Percentiles rank a stretch among this genome's conserved stretches.
These are phyloP conservation scores for Cyphomyrus discorhynchus DNA, from an alignment of 2,113 vertebrate species.

Conservation along the genomic window DNA sequence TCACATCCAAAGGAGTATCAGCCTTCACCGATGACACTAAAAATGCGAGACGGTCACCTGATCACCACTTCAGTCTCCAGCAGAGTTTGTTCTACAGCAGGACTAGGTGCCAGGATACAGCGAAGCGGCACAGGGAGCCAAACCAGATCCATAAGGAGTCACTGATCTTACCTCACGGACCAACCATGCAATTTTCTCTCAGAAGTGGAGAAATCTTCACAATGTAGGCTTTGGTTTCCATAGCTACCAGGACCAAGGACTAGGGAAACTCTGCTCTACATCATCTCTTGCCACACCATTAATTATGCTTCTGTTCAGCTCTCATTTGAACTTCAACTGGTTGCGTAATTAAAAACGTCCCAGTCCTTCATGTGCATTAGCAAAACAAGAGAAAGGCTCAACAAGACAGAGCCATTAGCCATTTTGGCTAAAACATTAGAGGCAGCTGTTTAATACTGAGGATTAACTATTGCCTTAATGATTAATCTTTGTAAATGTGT, in stretches of 20 bases:
- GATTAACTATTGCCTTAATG: too few species aligned
- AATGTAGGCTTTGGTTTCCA: conserved; percentile 1
- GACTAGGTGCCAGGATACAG: too few species aligned
- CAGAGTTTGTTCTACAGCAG: background rate
- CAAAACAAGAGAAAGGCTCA: background rate
- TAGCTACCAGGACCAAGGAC: conserved; percentile 13
- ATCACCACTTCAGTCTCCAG: background rate
- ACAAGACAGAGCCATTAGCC: background rate
- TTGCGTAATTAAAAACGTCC: conserved; percentile 16
- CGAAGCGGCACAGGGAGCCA: background rate
- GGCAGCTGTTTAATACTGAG: background rate
- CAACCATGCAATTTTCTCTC: background rate
- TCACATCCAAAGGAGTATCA: background rate
- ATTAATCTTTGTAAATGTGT: background rate
- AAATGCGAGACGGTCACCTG: background rate
- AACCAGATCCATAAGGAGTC: background rate
- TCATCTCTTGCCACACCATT: background rate
- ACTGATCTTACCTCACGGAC: background rate
- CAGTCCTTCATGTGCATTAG: background rate
- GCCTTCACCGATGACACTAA: background rate
- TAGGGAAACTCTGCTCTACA: conserved; percentile 3
- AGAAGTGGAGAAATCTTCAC: conserved; percentile 5
- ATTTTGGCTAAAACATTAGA: background rate
- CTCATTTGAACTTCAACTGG: conserved; percentile 26
- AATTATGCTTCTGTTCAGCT: conserved; percentile 9